Evolutionary conservation across 2,888 invertebrate genomes (phyloP).

Genomic region (Nymphalis polychloros): DNA sequence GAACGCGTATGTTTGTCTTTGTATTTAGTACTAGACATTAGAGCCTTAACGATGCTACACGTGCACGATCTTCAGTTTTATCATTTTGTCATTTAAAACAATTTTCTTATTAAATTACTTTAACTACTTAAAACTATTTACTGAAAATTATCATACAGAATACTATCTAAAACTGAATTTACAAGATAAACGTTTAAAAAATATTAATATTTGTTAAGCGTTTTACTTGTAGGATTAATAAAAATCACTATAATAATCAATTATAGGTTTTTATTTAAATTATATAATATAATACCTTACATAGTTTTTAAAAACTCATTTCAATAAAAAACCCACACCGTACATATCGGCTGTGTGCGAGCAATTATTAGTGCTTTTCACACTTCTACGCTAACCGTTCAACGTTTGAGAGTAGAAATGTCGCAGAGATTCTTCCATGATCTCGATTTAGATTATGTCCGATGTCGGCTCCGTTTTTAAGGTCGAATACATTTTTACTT

Average conservation of each 20-base stretch:
- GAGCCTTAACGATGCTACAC: slow-evolving; percentile 10
- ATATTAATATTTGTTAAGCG: too few species aligned
- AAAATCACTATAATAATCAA: too few species aligned
- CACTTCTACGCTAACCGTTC: slow-evolving; percentile 68
- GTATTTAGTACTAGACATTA: slow-evolving; percentile 50
- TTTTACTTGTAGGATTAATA: too few species aligned
- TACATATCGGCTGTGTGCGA: slow-evolving; percentile 53
- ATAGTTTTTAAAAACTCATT: not conserved
- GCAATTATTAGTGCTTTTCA: slow-evolving; percentile 76
- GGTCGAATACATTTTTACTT: slow-evolving; percentile 42
- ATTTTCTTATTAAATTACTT: slow-evolving; percentile 10
- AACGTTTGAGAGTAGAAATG: slow-evolving; percentile 63
- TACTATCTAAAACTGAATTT: too few species aligned
- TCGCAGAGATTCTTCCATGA: slow-evolving; percentile 50
- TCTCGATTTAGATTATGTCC: slow-evolving; percentile 36
- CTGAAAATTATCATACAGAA: too few species aligned
- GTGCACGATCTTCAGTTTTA: slow-evolving; percentile 11
- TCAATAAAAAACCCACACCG: slow-evolving; percentile 15
- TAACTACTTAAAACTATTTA: not conserved
- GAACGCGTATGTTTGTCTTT: slow-evolving; percentile 57
- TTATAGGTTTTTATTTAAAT: too few species aligned
- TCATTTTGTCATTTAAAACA: not conserved
- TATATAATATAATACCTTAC: too few species aligned
- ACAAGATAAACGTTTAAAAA: too few species aligned
- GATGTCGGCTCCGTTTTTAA: slow-evolving; percentile 39